Conservation (phyloP, 2,888 invertebrate genomes). For the Deladenus siricidicola region DNA sequence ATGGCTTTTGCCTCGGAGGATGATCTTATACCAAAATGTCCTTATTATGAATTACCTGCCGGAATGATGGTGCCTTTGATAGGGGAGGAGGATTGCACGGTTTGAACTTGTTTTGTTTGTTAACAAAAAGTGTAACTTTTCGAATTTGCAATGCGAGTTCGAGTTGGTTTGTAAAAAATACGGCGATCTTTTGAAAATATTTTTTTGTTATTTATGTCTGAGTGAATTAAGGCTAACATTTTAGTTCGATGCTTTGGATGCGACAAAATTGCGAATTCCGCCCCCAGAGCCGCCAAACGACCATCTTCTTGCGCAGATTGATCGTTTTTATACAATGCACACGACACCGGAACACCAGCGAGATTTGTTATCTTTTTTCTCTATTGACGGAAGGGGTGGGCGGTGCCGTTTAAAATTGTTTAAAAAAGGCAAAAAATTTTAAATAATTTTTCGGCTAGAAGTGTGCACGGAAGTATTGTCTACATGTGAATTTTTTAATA, state of each 20-base stretch:
- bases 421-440: no score
- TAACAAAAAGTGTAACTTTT: no score
- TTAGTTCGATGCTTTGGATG: slow-evolving; percentile 79
- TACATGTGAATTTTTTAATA: no score
- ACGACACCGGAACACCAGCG: slow-evolving; percentile 89
- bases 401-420: no score
- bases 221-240: slow-evolving; percentile 6
- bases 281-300: slow-evolving; percentile 91
- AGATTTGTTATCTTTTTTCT: slow-evolving; percentile 59
- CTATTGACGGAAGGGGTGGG: no score
- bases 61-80: slow-evolving; percentile 95
- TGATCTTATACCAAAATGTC: slow-evolving; percentile 70
- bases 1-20: slow-evolving; percentile 1
- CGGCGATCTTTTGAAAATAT: not conserved
- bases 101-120: slow-evolving; percentile 17
- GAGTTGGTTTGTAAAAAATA: no score
- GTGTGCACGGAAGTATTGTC: no score
- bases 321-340: slow-evolving; percentile 71
- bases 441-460: no score
- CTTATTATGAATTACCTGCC: slow-evolving; percentile 92
- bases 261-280: slow-evolving; percentile 79
- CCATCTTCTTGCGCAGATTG: slow-evolving; percentile 80
- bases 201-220: no score
- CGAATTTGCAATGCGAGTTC: no score
- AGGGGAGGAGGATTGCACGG: slow-evolving; percentile 73